Evolutionary conservation across 2,888 invertebrate species (phyloP), one percentile per base, ranked within the genome.

Genomic region (Phalera bucephala): DNA sequence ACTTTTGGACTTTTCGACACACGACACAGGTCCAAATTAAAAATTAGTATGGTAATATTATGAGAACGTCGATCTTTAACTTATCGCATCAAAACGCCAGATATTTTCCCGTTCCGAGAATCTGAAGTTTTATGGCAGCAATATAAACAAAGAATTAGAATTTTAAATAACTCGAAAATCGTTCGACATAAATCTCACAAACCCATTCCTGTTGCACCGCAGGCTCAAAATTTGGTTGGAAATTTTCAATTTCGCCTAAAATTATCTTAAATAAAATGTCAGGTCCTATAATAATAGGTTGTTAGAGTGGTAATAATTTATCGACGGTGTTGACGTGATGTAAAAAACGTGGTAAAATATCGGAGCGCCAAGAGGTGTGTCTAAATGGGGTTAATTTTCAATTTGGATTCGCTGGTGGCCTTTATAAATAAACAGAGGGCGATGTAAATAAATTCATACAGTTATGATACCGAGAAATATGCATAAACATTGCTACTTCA

Each of bases 341-440:
- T 67, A 74, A 79, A 81, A 80, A 72, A 17, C 17, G 58, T 60
- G 56, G 52, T 62, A 47, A 59, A 74, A 72, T 60, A 58, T 64
- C 56, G 60, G 68, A 76, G 63, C 81, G 75, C 78, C 81, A 76
- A 75, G 78, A 81, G 84, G 80, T 72, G 83, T 79, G 74, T 74
- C 77, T 75, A 76, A 80, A 79, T 71, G 78, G 81, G 83, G 85
- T 82, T 84, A 86, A 88, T 86, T 86, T 88, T 87, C 85, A 88
- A 88, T 89, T 80, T 79, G 63, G 66, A 71, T 73, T 73, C 80
- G 74, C 78, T 70, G 84, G 85, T 87, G 85, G 86, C 74, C 79
- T 72, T 76, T 73, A 77, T 79, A 79, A 80, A 82, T 83, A 76
- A 80, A 71, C 57, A 56, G 56, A 38, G 36, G 11, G 40, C 64